Evolutionary conservation across 64 coral and sea anemone genomes (phyloP), one percentile per base, ranked within the genome.

Genomic region (Pocillopora damicornis): DNA sequence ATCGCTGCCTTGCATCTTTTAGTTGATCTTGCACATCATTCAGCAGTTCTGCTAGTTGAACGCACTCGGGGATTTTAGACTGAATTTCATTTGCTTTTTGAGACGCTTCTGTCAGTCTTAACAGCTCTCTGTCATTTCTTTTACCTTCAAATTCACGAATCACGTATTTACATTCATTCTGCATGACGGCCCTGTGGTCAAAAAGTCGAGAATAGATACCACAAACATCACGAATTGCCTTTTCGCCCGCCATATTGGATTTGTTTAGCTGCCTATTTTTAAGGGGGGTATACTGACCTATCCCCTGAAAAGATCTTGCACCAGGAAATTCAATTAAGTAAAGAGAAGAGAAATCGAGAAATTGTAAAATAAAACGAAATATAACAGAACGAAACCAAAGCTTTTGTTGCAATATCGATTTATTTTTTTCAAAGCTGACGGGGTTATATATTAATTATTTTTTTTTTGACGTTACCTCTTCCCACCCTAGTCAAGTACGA

Each of bases 141-240:
- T 93, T 93, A 17, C 91, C 85, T 79, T 97, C 94, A 73, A 97
- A 97, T 75, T 97, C 94, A 73, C 88, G 89, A n/a, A 93, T 60
- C 16, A 97, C 78, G 77, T 88, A 97, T 88, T 97, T 97, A 69
- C 91, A 97, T 88, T 97, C 94, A 17, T 69, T 87, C 51, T 93
- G 91, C 13, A 97, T 45, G 0, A 97, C 77, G 9, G 94, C 81
- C 77, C 94, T 93, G 83, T 97, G 94, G 60, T 97, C 94, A 90
- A 97, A 97, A 83, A 97, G 88, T 20, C 94, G 89, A 59, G 81
- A 77, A 88, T 97, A 93, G 22, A 97, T 76, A 6, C 94, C 94
- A 36, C 75, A 67, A 1, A 93, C 69, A 89, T 97, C 90, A 35
- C 89, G 89, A 9, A 97, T 14, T 23, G 82, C 65, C 60, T 90